A percentile compares a stretch with the other conserved stretches of the same genome.
These are phyloP conservation scores for Argyra leucocephala DNA, from an alignment of 2,888 invertebrate species.

Conservation along the genomic window DNA sequence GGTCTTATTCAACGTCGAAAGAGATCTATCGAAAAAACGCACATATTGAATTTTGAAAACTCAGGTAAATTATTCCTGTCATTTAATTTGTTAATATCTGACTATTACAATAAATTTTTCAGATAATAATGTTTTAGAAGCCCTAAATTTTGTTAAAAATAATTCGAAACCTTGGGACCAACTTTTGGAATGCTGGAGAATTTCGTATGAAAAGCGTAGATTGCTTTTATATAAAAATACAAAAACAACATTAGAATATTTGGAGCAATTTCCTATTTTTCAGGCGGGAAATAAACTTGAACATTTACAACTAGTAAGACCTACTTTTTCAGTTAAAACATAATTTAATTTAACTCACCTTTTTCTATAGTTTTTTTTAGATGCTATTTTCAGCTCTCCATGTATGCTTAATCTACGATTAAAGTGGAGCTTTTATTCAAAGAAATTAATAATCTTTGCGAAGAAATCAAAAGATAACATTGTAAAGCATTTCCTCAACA, in stretches of 20 bases:
- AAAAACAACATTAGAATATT: conserved; percentile 11
- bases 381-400: not conserved
- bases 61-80: not conserved
- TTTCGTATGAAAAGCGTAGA: not conserved
- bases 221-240: conserved; percentile 5
- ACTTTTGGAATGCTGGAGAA: conserved; percentile 8
- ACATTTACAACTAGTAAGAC: conserved; percentile 12
- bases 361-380: conserved; percentile 9
- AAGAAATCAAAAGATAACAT: conserved; percentile 12
- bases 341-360: not conserved
- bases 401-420: conserved; percentile 2
- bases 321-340: not conserved
- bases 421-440: conserved; percentile 7
- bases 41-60: no score
- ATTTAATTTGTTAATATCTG: not conserved
- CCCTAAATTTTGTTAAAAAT: conserved; percentile 10
- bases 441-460: conserved; percentile 12
- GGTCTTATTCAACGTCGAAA: no score
- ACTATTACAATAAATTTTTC: conserved; percentile 1
- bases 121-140: no score
- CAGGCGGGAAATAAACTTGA: not conserved
- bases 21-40: no score
- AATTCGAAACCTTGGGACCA: not conserved
- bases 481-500: conserved; percentile 7
- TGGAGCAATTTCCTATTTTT: conserved; percentile 12